Base-by-base conservation (phyloP, 2,113 vertebrate genomes). In the Phainopepla nitens region DNA sequence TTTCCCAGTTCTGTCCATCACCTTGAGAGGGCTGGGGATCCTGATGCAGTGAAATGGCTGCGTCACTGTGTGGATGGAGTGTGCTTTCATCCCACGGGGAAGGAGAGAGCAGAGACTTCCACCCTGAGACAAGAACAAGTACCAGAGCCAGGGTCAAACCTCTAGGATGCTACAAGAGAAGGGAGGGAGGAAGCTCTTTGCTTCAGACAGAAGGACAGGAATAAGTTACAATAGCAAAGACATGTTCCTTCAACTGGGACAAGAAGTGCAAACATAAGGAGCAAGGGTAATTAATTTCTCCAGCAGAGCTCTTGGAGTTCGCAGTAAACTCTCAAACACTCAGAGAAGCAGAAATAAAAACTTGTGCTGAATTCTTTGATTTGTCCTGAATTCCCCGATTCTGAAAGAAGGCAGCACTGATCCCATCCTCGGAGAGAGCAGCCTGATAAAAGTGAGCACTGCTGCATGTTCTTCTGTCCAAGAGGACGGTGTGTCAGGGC, bases 111-210 rank as follows among this genome's bases (percentile, higher is more conserved):
- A 70, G 64, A 65, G 35, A 54, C 23, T 53, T 47, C 21, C 36
- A 61, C 12, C 15, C n/a, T 16, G 66, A 80, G 71, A 45, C 13
- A 58, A 28, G 0, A 0, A 25, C 0, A 11, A 90, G n/a, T 0
- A 68, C 23, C 28, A 70, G 15, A 84, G 66, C 49, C 50, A 56
- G 57, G n/a, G 41, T 76, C 70, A 36, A 78, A 82, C 23, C 36
- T 50, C 23, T 31, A 31, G 68, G 76, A 51, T 80, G 53, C 71
- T 50, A 11, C 0, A 68, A 31, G 44, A 61, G 57, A 90, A 92
- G n/a, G 21, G 33, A 79, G 31, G 45, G 50, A 88, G 7, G 23
- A 89, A 84, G 24, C 10, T 66, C 51, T 77, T 85, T 58, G 42
- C 76, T 90, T 73, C 71, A 86, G 50, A 78, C 51, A 72, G 57